These are phyloP conservation scores for Alectoris magna DNA, from an alignment of 2,797 vertebrate species.

Conservation along the genomic window DNA sequence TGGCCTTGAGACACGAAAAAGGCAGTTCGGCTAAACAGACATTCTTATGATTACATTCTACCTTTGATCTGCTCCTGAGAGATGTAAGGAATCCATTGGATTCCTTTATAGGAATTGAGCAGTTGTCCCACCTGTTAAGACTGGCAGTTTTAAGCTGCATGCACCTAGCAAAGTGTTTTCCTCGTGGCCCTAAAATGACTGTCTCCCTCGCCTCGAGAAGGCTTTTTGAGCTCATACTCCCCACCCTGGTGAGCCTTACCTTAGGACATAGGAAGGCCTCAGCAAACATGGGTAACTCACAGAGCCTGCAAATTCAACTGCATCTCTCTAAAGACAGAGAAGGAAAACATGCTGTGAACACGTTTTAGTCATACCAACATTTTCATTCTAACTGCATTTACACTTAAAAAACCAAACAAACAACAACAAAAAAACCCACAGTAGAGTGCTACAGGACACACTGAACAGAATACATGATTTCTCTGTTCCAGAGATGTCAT, in stretches of 20 bases:
- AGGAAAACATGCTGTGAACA: not conserved
- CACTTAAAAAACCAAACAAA: not conserved
- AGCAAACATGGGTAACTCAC: conserved; percentile 93
- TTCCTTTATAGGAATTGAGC: not conserved
- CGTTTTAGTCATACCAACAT: not conserved
- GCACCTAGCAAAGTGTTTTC: not conserved
- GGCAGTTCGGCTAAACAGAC: not conserved
- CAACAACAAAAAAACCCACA: too few relatives aligned
- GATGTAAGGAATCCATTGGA: not conserved
- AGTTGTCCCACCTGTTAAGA: not conserved
- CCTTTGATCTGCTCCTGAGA: not conserved
- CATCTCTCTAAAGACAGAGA: conserved; percentile 86
- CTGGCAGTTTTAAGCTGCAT: not conserved
- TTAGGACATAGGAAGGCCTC: conserved; percentile 94
- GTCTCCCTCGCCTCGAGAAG: not conserved
- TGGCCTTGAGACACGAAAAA: not conserved
- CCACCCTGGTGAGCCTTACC: conserved; percentile 77
- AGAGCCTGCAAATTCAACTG: conserved; percentile 87
- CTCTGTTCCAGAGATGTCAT: not conserved
- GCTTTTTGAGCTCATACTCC: not conserved
- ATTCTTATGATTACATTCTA: not conserved
- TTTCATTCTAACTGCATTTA: not conserved
- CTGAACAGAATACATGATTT: rapidly evolving
- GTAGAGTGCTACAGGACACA: not conserved
- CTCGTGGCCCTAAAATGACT: not conserved